Conservation (phyloP, 2,888 invertebrate genomes). For the Epistrophe eligans region DNA sequence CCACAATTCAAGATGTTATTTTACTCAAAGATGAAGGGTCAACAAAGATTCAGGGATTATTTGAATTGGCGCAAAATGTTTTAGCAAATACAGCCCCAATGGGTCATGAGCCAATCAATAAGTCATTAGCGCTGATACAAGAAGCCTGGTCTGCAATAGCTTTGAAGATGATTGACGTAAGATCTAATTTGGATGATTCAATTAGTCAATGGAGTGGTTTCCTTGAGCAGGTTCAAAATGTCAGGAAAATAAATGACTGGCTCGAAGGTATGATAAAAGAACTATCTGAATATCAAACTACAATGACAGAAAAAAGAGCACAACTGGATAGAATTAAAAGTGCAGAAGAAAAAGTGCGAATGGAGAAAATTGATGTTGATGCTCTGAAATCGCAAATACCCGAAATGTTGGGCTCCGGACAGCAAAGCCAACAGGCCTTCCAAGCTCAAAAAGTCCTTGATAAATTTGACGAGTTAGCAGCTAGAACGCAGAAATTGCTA, state of each 20-base stretch:
- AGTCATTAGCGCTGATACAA: conserved; percentile 92
- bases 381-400: conserved; percentile 92
- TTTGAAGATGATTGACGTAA: conserved; percentile 95
- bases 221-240: conserved; percentile 93
- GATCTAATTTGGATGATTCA: conserved; percentile 93
- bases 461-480: conserved; percentile 91
- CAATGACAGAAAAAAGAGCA: conserved; percentile 93
- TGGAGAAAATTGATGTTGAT: conserved; percentile 95
- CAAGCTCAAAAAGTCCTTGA: conserved; percentile 94
- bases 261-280: conserved; percentile 90
- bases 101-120: conserved; percentile 94
- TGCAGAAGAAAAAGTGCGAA: conserved; percentile 93
- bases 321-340: conserved; percentile 94
- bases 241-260: conserved; percentile 92
- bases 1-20: conserved; percentile 93
- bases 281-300: conserved; percentile 90
- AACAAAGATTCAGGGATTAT: conserved; percentile 92
- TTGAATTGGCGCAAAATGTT: conserved; percentile 96
- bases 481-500: conserved; percentile 90
- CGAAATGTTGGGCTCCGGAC: conserved; percentile 94
- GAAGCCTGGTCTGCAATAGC: conserved; percentile 95
- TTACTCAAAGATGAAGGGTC: conserved; percentile 97
- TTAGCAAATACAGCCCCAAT: conserved; percentile 95
- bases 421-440: conserved; percentile 92
- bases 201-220: conserved; percentile 96